phyloP scores from a whole-genome alignment of 2,113 vertebrate genomes.

The Accipiter cooperii region DNA sequence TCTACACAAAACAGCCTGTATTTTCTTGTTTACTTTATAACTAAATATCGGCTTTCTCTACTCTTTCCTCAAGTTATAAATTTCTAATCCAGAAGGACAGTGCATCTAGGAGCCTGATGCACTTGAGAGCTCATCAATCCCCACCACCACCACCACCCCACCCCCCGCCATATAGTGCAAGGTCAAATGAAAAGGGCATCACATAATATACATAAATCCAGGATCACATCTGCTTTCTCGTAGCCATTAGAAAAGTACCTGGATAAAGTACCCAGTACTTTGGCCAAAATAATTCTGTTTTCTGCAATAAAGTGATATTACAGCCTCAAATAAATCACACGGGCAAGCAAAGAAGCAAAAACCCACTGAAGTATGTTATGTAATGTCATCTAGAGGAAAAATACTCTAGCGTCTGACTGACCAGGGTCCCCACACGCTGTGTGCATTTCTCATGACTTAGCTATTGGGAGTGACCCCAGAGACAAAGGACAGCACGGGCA shows the following conservation, averaged over 20 bases:
- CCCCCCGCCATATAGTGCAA: background rate
- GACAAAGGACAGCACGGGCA: background rate
- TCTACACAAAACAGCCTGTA: background rate
- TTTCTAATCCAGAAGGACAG: background rate
- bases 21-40: background rate
- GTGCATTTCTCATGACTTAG: background rate
- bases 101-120: background rate
- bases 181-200: background rate
- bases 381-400: background rate
- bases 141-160: background rate
- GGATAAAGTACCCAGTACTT: background rate
- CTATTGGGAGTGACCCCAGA: background rate
- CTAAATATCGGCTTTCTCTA: background rate
- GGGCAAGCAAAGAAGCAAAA: background rate
- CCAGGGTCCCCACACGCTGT: background rate
- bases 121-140: background rate
- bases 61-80: background rate
- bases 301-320: background rate
- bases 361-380: background rate
- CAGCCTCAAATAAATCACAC: background rate
- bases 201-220: rapidly evolving
- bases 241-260: background rate
- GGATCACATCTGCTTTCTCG: background rate
- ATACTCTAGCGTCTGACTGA: background rate
- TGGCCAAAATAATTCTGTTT: background rate